Evolutionary conservation across 2,113 vertebrate species (phyloP), one percentile per base, ranked within the genome.

Genomic region (Coryphaenoides rupestris): DNA sequence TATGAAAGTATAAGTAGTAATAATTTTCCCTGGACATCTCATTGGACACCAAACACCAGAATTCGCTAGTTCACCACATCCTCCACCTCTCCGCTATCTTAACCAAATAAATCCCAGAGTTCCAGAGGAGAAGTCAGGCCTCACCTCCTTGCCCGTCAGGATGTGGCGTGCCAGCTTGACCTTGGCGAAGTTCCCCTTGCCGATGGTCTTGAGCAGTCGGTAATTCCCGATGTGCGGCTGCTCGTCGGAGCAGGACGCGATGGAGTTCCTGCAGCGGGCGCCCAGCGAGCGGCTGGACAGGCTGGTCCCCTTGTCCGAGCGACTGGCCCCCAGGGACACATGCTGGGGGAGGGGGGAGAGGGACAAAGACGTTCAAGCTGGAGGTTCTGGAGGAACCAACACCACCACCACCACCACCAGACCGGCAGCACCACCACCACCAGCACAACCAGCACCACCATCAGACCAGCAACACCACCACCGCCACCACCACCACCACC

Each of bases 181-280:
- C 80, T 96, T 96, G 83, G 95, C 95, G 2, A 97, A 97, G 89
- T 97, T 97, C 58, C 95, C 95, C 79, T 97, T 96, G 76, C 95
- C 95, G 0, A 97, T 97, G 84, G 95, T 97, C 80, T 94, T 92
- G 19, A 96, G 93, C 67, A 96, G 91, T 15, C 94, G 92, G 86
- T 97, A 97, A 89, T 95, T 95, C 73, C 95, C 95, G 17, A 97
- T 93, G 74, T 96, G 95, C 4, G 95, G 95, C 81, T 93, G 92
- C 74, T 97, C 95, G 10, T 96, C 95, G 0, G 94, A 91, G 64
- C 93, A 94, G 63, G 95, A 96, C 71, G 95, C 94, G 40, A 96
- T 92, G 65, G 95, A 97, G 84, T 93, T 95, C 65, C 94, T 92
- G 84, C 95, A 94, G 40, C 94, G 93, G 19, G 94, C 93, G 0